Percentiles rank a stretch among this genome's conserved stretches.
Conservation (phyloP, 2,888 invertebrate species). For the Agrochola circellaris region DNA sequence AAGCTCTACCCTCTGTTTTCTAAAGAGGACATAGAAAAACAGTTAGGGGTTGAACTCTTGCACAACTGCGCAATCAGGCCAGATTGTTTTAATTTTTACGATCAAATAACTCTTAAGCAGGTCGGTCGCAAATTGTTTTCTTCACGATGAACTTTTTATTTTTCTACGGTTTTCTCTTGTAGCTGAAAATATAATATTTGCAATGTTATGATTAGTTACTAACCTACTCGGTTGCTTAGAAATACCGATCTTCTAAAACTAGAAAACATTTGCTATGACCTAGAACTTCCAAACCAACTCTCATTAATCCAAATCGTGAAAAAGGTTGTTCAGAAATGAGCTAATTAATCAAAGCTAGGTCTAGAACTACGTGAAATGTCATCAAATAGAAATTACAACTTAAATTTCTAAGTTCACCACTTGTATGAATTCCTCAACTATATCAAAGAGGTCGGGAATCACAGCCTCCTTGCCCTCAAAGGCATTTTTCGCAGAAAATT, state of each 20-base stretch:
- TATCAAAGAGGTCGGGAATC: neutral
- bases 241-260: neutral
- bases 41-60: conserved; percentile 40
- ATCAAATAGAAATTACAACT: neutral
- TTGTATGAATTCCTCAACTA: conserved; percentile 10
- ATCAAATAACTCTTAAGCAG: conserved; percentile 13
- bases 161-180: conserved; percentile 18
- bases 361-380: neutral
- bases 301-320: neutral
- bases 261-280: neutral
- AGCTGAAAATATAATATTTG: neutral
- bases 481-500: conserved; percentile 22
- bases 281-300: neutral
- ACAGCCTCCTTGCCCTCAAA: neutral
- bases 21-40: conserved; percentile 45
- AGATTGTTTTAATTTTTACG: conserved; percentile 15
- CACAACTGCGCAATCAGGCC: conserved; percentile 31
- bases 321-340: neutral
- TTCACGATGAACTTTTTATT: neutral
- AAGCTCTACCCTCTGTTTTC: conserved; percentile 11
- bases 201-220: conserved; percentile 7
- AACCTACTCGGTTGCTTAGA: neutral
- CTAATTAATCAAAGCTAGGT: neutral
- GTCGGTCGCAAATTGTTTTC: conserved; percentile 3
- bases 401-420: neutral